A percentile compares a stretch with the other conserved stretches of the same genome.
These are phyloP conservation scores for Lota lota DNA, from an alignment of 2,113 vertebrate genomes.

Conservation along the genomic window DNA sequence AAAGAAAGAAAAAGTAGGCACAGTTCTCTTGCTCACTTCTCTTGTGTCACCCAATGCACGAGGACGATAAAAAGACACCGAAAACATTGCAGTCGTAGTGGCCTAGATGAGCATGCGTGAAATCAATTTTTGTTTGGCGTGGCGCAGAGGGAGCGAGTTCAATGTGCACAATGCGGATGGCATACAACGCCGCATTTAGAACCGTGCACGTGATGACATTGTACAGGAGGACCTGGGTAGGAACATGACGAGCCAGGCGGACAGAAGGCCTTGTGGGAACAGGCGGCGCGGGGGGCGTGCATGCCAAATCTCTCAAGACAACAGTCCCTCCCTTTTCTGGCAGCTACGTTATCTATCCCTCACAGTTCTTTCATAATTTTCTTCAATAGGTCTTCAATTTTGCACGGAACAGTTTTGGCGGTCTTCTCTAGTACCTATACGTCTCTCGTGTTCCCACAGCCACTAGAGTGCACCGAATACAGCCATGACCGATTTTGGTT, in stretches of 20 bases:
- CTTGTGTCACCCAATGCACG: neutral
- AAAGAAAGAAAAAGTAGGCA: too few relatives aligned
- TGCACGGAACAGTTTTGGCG: neutral
- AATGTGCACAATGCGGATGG: conserved; percentile 17
- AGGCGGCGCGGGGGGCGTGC: conserved; percentile 31
- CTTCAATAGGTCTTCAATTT: conserved; percentile 23
- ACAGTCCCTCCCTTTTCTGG: conserved; percentile 25
- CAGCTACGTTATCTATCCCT: conserved; percentile 22
- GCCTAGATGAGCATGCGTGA: conserved; percentile 25
- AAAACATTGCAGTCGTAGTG: conserved; percentile 20
- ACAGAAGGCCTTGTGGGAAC: conserved; percentile 50
- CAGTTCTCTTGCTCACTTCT: neutral
- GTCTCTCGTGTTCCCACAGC: too few relatives aligned
- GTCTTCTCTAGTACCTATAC: too few relatives aligned
- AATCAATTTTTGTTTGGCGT: conserved; percentile 21
- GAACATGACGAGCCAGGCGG: conserved; percentile 39
- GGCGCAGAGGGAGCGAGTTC: conserved; percentile 1
- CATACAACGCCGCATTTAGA: conserved; percentile 19
- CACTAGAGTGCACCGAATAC: too few relatives aligned
- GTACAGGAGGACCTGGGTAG: conserved; percentile 32
- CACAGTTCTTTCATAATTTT: conserved; percentile 3
- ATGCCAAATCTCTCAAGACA: conserved; percentile 30
- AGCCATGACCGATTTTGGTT: too few relatives aligned
- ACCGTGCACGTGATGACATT: conserved; percentile 25
- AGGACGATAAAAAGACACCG: conserved; percentile 21